Evolutionary conservation across 2,888 invertebrate genomes (phyloP).

Genomic region (Pinctada fucata): DNA sequence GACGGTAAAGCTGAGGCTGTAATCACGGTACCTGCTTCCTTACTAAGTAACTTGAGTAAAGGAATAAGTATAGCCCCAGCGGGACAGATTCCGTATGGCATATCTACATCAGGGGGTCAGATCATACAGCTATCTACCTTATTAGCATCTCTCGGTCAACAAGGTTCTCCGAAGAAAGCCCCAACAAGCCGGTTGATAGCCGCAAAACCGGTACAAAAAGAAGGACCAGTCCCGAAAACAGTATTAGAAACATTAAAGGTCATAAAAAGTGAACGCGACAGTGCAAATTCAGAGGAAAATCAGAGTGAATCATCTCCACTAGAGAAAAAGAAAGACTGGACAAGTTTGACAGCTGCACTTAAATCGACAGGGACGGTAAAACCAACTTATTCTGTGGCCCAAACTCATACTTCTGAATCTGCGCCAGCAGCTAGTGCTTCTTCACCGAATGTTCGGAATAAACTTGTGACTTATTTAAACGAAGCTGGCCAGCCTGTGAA

Average conservation of each 20-base stretch:
- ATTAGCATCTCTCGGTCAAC: neutral
- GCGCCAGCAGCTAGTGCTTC: neutral
- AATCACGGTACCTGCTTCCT: conserved; percentile 2
- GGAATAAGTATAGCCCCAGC: neutral
- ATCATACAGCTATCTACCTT: neutral
- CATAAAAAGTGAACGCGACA: neutral
- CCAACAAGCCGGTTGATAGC: too few species aligned
- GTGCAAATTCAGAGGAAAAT: neutral
- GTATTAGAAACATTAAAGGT: neutral
- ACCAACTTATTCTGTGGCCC: neutral
- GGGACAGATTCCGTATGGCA: neutral
- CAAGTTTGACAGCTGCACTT: conserved; percentile 30
- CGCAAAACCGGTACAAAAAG: too few species aligned
- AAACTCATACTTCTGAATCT: neutral
- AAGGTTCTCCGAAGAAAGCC: neutral
- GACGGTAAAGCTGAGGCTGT: neutral
- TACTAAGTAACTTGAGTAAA: neutral
- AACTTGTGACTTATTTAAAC: conserved; percentile 30
- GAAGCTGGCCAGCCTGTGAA: neutral
- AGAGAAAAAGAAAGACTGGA: conserved; percentile 26
- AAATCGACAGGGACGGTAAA: neutral
- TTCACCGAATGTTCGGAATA: conserved; percentile 26
- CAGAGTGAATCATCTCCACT: neutral
- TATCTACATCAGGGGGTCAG: neutral
- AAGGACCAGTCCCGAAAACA: neutral